These are phyloP conservation scores for Puffinus mauretanicus DNA, from an alignment of 2,113 vertebrate genomes.

Conservation along the genomic window DNA sequence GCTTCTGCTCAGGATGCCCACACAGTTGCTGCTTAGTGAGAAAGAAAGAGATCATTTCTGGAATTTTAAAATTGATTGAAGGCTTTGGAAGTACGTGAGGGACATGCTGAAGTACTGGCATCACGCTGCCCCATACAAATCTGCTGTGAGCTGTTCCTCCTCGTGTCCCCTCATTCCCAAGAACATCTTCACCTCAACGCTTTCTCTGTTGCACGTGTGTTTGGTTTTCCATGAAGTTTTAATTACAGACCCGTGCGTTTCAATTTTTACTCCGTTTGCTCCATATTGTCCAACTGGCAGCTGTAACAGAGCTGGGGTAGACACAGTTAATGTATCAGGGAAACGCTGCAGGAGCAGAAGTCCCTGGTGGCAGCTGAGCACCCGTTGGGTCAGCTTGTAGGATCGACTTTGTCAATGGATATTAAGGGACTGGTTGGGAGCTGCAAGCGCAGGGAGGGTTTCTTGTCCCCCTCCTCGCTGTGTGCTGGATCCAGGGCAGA, in stretches of 20 bases:
- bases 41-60: neutral
- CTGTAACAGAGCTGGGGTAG: neutral
- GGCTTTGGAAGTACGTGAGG: neutral
- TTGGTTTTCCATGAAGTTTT: neutral
- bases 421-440: neutral
- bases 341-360: neutral
- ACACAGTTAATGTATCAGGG: rapidly evolving
- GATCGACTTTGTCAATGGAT: rapidly evolving
- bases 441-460: neutral
- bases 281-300: rapidly evolving
- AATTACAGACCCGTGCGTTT: neutral
- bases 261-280: neutral
- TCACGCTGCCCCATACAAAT: neutral
- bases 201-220: rapidly evolving
- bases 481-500: neutral
- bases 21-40: neutral
- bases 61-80: constrained; percentile 9
- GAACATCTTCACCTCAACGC: neutral
- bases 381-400: neutral
- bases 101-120: neutral
- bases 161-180: neutral
- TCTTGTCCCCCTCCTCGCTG: neutral
- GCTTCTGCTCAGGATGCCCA: neutral
- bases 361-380: neutral
- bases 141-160: neutral